Base-by-base conservation (phyloP, 2,888 invertebrate species). In the Thymelicus lineola region DNA sequence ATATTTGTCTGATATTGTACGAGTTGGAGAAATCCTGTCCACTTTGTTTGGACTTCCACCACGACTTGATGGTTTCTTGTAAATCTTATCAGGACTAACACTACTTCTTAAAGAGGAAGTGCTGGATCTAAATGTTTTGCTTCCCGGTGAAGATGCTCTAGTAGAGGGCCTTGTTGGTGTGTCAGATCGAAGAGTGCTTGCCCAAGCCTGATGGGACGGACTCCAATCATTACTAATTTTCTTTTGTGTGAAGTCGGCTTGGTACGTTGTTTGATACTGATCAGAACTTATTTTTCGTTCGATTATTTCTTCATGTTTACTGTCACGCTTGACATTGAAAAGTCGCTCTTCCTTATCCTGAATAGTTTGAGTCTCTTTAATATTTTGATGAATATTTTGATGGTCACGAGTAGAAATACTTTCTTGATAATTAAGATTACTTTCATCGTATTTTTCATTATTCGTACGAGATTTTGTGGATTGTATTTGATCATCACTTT, bases 171-270 rank as follows among this genome's bases (percentile, higher is more conserved):
- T 86, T n/a, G 91, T 88, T 1, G 96, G 95, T 65, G 95, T 96
- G 48, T 95, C 95, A 72, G 96, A 94, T 42, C 97, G 94, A 60
- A 97, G 87, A 6, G 96, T 96, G 70, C 96, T 95, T 0, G 96
- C 97, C 93, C 97, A 97, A 0, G 96, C 96, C 75, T 96, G 96
- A 80, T 97, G 97, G 1, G 96, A 95, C 0, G 97, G 95, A 80
- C 96, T 96, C 77, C 94, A 93, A 68, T 96, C 96, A 50, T 94
- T 94, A 75, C 95, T 95, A 28, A 96, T 94, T 76, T 91, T 92
- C 75, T 94, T 95, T 62, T 91, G 94, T 6, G 90, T 88, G 75
- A 89, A 95, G 76, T 95, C 95, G 50, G 91, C 88, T 77, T 95
- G 92, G 75, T 96, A 95, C 0, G 95, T 95, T 5, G 95, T 95